Evolutionary conservation across 2,888 invertebrate genomes (phyloP), one percentile per base, ranked within the genome.

Genomic region (Agonopterix alstromeriana): DNA sequence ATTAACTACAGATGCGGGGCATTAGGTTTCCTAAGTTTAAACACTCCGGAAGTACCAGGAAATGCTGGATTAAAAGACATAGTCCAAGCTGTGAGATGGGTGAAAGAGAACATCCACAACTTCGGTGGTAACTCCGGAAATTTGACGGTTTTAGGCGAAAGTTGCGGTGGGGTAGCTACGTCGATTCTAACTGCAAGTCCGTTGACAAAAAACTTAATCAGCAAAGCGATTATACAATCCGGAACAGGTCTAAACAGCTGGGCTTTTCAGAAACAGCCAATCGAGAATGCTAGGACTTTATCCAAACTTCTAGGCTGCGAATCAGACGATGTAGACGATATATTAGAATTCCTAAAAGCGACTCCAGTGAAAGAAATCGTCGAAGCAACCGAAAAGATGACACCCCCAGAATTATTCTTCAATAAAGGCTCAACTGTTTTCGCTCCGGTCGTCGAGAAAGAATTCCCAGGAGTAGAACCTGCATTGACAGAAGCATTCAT

Each of bases 1-100:
- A 55, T 91, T 0, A 91, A 91, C 65, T 91, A 89, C 60, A 86
- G 91, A 62, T 82, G 81, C 27, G 89, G 88, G 0, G 68, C 71
- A 0, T 55, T 88, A n/a, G 88, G 88, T 36, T 88, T 88, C 65
- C 61, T 88, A 1, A 64, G 83, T 40, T 53, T 88, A 0, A 77
- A 87, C 60, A 87, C 82, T 0, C 82, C 86, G 1, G 88, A 87
- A 44, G 75, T 87, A 0, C 87, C 88, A 0, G 88, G 88, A 3
- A 88, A 88, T 12, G 87, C 86, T 14, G 88, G 88, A 0, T 41
- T 87, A 0, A 87, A 85, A 59, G 88, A 88, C 47, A 68, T 82
- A n/a, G 69, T 78, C 0, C 73, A 73, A 54, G 88, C 86, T 0
- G 47, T 88, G 0, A 68, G 73, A 40, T 88, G 88, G 88, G 64